A percentile compares a stretch with the other conserved stretches of the same genome.
phyloP scores from a whole-genome alignment of 2,888 invertebrate genomes.

The Nebria brevicollis region DNA sequence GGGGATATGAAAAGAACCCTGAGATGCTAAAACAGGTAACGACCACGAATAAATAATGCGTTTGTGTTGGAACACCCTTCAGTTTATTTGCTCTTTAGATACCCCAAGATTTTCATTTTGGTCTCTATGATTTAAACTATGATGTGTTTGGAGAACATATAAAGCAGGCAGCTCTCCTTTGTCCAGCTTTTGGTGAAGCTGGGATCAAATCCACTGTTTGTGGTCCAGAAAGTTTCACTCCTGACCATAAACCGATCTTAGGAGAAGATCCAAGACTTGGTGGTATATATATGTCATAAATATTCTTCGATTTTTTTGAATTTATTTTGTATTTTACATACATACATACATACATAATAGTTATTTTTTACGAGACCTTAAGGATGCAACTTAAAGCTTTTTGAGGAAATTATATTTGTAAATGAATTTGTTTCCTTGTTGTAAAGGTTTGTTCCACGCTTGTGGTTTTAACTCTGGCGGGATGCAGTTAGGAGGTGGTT shows the following conservation, averaged over 20 bases:
- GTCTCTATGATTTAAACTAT: slow-evolving; percentile 89
- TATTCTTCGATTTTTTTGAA: no score
- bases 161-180: slow-evolving; percentile 75
- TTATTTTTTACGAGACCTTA: no score
- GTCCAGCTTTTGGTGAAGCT: slow-evolving; percentile 77
- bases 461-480: slow-evolving; percentile 92
- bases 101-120: slow-evolving; percentile 81
- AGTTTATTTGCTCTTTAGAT: slow-evolving; percentile 55
- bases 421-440: not conserved
- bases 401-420: no score
- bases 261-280: slow-evolving; percentile 77
- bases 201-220: slow-evolving; percentile 89
- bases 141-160: slow-evolving; percentile 83
- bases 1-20: slow-evolving; percentile 90
- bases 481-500: slow-evolving; percentile 92
- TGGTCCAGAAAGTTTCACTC: slow-evolving; percentile 92
- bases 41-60: no score
- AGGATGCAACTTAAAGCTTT: no score
- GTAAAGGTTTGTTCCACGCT: slow-evolving; percentile 80
- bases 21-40: slow-evolving; percentile 78
- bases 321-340: no score
- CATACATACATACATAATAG: no score
- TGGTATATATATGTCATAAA: slow-evolving; percentile 59
- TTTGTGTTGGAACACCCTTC: no score
- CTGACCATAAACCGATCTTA: slow-evolving; percentile 89